A percentile compares a stretch with the other conserved stretches of the same genome.
Evolutionary conservation across 2,113 vertebrate species (phyloP).

Genomic region (Rhea americana): DNA sequence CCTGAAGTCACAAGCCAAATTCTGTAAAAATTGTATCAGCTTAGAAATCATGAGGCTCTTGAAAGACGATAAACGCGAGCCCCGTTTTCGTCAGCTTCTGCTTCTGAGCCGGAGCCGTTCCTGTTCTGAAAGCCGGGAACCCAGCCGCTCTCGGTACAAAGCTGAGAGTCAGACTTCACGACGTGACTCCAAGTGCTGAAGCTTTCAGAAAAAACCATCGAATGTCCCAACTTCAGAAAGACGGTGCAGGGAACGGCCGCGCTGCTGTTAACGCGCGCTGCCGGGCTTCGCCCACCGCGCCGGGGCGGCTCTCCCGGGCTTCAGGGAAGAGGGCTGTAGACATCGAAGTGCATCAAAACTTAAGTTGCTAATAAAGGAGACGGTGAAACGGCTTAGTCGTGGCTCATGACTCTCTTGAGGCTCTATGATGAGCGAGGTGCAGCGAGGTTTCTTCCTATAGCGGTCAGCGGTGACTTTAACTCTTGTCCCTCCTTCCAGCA

Average conservation of each 20-base stretch:
- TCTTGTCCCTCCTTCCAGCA: fast-evolving
- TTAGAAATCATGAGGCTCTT: background rate
- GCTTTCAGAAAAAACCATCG: background rate
- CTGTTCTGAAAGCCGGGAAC: too few relatives aligned
- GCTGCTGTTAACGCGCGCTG: background rate
- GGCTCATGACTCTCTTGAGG: background rate
- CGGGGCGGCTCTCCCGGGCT: fast-evolving
- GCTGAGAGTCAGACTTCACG: fast-evolving
- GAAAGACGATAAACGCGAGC: background rate
- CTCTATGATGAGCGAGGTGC: fast-evolving
- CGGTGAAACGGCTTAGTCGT: background rate
- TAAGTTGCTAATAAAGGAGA: background rate
- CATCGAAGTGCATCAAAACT: background rate
- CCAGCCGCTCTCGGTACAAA: background rate
- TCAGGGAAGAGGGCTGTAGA: background rate
- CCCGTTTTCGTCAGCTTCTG: background rate
- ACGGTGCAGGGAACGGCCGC: fast-evolving
- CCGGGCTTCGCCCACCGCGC: too few relatives aligned
- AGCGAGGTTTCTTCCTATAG: background rate
- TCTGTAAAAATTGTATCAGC: background rate
- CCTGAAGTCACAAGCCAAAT: background rate
- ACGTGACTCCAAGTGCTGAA: background rate
- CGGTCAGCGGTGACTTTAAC: background rate
- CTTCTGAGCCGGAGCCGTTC: too few relatives aligned
- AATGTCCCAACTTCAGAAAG: fast-evolving